These are phyloP conservation scores for Ditylenchus weischeri DNA, from an alignment of 2,888 invertebrate genomes.

Conservation along the genomic window DNA sequence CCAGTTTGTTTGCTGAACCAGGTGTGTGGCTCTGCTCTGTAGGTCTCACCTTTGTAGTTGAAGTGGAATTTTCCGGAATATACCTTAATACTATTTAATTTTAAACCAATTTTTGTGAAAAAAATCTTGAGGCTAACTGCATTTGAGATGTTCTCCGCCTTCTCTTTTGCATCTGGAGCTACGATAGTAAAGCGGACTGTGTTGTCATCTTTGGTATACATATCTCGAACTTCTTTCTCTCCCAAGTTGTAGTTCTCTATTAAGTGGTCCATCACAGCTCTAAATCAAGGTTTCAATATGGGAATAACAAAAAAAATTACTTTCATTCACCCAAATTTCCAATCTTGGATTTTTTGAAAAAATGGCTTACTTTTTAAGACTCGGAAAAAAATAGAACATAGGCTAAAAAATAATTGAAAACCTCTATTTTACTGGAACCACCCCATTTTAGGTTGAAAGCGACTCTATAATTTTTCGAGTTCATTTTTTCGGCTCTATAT, in stretches of 20 bases:
- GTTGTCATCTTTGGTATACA: conserved; percentile 43
- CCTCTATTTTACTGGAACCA: too few relatives aligned
- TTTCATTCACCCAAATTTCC: too few relatives aligned
- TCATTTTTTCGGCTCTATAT: too few relatives aligned
- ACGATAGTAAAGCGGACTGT: conserved; percentile 42
- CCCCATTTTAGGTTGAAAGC: too few relatives aligned
- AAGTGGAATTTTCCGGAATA: conserved; percentile 17
- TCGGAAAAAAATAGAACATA: too few relatives aligned
- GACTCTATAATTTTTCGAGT: too few relatives aligned
- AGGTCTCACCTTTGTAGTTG: conserved; percentile 15
- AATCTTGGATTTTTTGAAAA: background rate
- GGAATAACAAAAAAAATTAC: too few relatives aligned
- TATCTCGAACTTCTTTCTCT: conserved; percentile 35
- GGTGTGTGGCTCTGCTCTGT: conserved; percentile 16
- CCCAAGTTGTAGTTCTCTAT: conserved; percentile 22
- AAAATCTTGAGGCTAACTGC: conserved; percentile 30
- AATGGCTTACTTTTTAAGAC: too few relatives aligned
- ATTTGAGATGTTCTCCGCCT: conserved; percentile 42
- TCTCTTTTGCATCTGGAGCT: conserved; percentile 40
- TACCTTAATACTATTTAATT: conserved; percentile 3
- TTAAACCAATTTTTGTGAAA: background rate
- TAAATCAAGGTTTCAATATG: conserved; percentile 5
- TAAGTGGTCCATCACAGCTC: conserved; percentile 29
- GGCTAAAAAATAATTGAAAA: too few relatives aligned
- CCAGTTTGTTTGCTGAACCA: conserved; percentile 17